phyloP scores from a whole-genome alignment of 2,113 vertebrate genomes.

The Solea solea region DNA sequence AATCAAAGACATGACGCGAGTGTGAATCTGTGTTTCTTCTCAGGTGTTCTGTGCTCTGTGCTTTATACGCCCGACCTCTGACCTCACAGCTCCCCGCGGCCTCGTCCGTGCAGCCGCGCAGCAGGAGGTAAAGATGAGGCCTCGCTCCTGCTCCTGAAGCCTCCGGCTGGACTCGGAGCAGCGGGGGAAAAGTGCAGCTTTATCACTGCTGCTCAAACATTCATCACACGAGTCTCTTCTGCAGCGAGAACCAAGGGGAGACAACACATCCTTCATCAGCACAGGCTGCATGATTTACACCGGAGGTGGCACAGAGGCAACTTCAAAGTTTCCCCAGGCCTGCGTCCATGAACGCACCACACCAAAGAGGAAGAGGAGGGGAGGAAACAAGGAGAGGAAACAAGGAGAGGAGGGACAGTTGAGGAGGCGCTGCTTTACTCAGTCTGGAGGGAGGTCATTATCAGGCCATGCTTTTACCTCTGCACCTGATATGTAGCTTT shows the following conservation, averaged over 20 bases:
- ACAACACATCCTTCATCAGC: constrained; percentile 60
- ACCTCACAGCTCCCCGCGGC: constrained; percentile 54
- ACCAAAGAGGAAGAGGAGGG: neutral
- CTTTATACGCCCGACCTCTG: constrained; percentile 54
- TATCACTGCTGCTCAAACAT: constrained; percentile 76
- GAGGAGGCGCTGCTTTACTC: constrained; percentile 53
- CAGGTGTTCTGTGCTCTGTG: constrained; percentile 23
- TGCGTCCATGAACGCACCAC: constrained; percentile 43
- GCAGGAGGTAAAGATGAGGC: constrained; percentile 64
- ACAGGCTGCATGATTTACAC: constrained; percentile 60
- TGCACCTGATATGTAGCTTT: constrained; percentile 56
- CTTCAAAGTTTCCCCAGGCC: constrained; percentile 71
- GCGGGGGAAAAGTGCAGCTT: constrained; percentile 67
- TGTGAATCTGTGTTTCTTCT: constrained; percentile 20
- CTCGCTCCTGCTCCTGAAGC: constrained; percentile 53
- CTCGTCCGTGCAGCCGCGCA: constrained; percentile 46
- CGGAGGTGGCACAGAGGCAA: constrained; percentile 68
- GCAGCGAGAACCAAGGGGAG: constrained; percentile 65
- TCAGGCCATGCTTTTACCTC: constrained; percentile 67
- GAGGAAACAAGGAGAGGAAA: neutral
- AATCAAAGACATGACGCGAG: constrained; percentile 9
- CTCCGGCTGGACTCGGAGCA: constrained; percentile 77
- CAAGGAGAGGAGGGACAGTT: constrained; percentile 47
- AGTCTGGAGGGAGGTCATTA: constrained; percentile 84
- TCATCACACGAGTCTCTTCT: constrained; percentile 71